Base-by-base conservation (phyloP, 2,113 vertebrate genomes). In the Corythornis vintsioides region DNA sequence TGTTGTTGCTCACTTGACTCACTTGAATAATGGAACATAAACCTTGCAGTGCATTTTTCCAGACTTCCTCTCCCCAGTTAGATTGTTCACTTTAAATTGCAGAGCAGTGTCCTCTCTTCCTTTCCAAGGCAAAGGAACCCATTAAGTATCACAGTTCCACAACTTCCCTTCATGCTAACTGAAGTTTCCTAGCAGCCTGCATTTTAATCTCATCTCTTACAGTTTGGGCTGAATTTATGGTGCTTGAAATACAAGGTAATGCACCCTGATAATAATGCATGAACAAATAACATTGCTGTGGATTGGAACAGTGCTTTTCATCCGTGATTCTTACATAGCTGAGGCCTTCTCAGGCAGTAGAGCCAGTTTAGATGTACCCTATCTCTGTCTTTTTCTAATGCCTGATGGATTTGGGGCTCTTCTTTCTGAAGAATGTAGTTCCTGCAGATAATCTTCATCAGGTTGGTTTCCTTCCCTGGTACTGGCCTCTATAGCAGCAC, bases 41-140 rank as follows among this genome's bases (percentile, higher is more conserved):
- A 59, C 65, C 74, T 59, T 38, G 53, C 42, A 74, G 11, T 63
- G 31, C 48, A 38, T 33, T 83, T 93, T 92, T 88, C 52, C 72
- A 92, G 80, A 81, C 80, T 90, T 93, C 86, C 65, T 92, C 42
- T 88, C 31, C 18, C 24, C 60, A 86, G 0, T 90, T 88, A 83
- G 26, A 12, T 63, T 70, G 50, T 24, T 86, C 47, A 47, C 56
- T 86, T 93, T 71, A 77, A 92, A 77, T 11, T 92, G 86, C 42
- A 92, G 59, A 73, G 83, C 72, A 19, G 53, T 75, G 26, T 89
- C 85, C 71, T 84, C n/a, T 95, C 66, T 88, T 93, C 67, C 70
- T 94, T 94, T 95, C 63, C 86, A 79, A 93, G 88, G 82, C 67
- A 79, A 86, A 61, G 38, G 26, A 82, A 73, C 48, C 66, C 61